Conservation (phyloP, 2,888 invertebrate species). For the Quadroppia sp. region DNA sequence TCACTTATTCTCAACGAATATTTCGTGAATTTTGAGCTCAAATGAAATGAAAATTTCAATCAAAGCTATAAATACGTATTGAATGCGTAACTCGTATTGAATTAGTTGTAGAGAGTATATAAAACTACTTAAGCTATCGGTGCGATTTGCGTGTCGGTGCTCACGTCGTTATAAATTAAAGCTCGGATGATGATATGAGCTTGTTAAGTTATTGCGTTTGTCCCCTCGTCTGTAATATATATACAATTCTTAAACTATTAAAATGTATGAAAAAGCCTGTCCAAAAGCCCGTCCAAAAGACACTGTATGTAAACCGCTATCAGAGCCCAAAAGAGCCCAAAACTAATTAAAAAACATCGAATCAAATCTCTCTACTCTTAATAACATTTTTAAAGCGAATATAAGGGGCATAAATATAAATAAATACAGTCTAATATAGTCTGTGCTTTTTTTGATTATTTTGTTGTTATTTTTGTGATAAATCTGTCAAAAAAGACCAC, state of each 20-base stretch:
- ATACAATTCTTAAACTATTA: neutral
- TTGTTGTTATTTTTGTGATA: constrained; percentile 23
- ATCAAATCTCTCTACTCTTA: constrained; percentile 25
- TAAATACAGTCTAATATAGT: constrained; percentile 10
- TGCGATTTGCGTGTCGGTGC: constrained; percentile 15
- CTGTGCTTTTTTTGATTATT: constrained; percentile 25
- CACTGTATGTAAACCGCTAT: neutral
- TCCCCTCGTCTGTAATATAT: neutral
- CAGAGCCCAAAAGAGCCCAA: neutral
- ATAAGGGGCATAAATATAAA: neutral
- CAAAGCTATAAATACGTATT: neutral
- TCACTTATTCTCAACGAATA: neutral
- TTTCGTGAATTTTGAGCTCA: neutral
- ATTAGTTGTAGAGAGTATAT: neutral
- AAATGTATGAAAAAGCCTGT: too few relatives aligned
- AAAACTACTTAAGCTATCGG: neutral
- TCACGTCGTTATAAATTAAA: constrained; percentile 33
- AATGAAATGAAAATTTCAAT: constrained; percentile 18
- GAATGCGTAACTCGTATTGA: too few relatives aligned
- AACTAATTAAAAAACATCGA: constrained; percentile 33
- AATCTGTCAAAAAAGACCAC: constrained; percentile 15
- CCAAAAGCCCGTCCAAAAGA: neutral
- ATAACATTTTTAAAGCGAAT: constrained; percentile 6
- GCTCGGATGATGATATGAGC: constrained; percentile 15
- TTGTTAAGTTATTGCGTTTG: neutral